Conservation (phyloP, 92 coral and sea anemone species). For the Actinostola sp. region DNA sequence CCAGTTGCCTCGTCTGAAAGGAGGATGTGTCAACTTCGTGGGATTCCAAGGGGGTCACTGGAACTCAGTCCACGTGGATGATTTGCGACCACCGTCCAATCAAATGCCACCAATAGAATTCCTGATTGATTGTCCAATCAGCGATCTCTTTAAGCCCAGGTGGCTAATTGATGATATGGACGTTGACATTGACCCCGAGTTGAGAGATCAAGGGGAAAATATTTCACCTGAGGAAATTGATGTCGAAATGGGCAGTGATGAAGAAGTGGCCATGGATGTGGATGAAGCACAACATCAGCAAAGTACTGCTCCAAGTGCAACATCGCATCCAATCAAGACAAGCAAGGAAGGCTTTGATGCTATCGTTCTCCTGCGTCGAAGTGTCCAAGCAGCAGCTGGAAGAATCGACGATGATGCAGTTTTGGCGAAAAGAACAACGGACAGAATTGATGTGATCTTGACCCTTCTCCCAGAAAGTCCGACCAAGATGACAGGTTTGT, state of each 20-base stretch:
- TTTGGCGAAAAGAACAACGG: constrained; percentile 57
- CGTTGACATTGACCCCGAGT: neutral
- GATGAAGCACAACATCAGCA: neutral
- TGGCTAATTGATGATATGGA: neutral
- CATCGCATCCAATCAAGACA: neutral
- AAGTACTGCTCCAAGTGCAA: neutral
- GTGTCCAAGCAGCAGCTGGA: constrained; percentile 80
- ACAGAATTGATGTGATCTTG: constrained; percentile 69
- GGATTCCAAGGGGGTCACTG: constrained; percentile 79
- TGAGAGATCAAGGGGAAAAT: neutral
- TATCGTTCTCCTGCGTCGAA: constrained; percentile 40
- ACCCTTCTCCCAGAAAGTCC: constrained; percentile 64
- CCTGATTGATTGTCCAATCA: constrained; percentile 55
- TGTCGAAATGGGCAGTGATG: constrained; percentile 7
- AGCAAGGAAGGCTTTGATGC: constrained; percentile 11
- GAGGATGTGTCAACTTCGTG: constrained; percentile 66
- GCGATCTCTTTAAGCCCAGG: constrained; percentile 48
- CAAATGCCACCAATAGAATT: constrained; percentile 64
- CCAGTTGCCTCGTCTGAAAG: constrained; percentile 71
- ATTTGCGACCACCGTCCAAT: constrained; percentile 58
- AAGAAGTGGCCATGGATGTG: neutral
- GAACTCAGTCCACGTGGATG: constrained; percentile 77
- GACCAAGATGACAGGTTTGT: constrained; percentile 5
- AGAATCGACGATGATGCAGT: constrained; percentile 69
- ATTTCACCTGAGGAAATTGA: neutral